Conservation (phyloP, 2,797 vertebrate species). For the Brotogeris chrysoptera region DNA sequence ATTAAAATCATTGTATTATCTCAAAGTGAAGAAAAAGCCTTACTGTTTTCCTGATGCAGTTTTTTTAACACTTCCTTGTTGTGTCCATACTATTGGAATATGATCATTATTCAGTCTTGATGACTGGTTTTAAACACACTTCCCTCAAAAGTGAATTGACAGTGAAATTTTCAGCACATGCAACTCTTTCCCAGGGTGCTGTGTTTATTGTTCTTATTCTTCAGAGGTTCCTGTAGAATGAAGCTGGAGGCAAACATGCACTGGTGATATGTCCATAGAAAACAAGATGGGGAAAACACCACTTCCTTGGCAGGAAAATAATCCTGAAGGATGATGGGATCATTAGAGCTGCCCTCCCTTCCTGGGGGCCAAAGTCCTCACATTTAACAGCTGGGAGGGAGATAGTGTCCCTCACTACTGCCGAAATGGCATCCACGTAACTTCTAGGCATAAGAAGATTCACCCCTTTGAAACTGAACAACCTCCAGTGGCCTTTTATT, state of each 20-base stretch:
- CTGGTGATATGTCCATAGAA: fast-evolving
- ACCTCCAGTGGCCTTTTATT: constrained; percentile 5
- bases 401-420: fast-evolving
- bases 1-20: constrained; percentile 1
- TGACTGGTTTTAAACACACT: not conserved
- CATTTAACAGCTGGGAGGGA: not conserved
- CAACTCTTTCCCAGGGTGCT: not conserved
- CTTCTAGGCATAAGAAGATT: not conserved
- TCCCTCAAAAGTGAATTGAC: not conserved
- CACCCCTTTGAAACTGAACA: not conserved
- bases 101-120: not conserved
- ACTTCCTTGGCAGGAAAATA: not conserved
- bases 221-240: not conserved
- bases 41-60: not conserved
- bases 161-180: not conserved
- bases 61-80: constrained; percentile 5
- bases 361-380: not conserved
- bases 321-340: not conserved
- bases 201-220: not conserved
- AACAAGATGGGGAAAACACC: fast-evolving
- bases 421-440: not conserved
- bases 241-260: not conserved
- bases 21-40: constrained; percentile 6
- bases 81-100: not conserved
- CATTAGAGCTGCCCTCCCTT: not conserved